Conservation (phyloP, 2,888 invertebrate species). For the Nematopogon swammerdamellus region DNA sequence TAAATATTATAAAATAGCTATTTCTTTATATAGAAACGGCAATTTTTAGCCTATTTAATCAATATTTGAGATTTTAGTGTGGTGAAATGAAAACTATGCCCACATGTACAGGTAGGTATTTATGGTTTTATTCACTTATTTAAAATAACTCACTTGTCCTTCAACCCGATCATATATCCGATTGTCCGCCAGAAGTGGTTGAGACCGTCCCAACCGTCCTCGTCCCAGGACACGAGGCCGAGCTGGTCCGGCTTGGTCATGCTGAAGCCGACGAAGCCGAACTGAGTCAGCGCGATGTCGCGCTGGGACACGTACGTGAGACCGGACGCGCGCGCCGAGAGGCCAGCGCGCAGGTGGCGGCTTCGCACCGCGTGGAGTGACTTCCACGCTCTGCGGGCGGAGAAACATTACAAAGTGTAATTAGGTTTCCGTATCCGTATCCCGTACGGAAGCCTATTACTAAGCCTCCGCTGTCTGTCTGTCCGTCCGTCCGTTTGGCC, state of each 20-base stretch:
- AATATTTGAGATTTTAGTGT: too few species aligned
- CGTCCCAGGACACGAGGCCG: slow-evolving; percentile 58
- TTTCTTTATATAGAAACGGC: too few species aligned
- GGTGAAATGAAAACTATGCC: too few species aligned
- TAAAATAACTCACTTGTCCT: slow-evolving; percentile 60
- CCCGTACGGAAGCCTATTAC: too few species aligned
- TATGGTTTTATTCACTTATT: too few species aligned
- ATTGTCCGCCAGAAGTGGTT: slow-evolving; percentile 83
- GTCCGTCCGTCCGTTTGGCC: too few species aligned
- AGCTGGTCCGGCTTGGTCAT: slow-evolving; percentile 61
- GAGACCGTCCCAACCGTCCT: slow-evolving; percentile 69
- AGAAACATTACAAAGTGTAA: slow-evolving; percentile 1
- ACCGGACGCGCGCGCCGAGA: slow-evolving; percentile 34
- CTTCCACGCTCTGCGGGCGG: slow-evolving; percentile 57
- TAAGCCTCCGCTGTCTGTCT: too few species aligned
- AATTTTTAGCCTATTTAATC: background rate
- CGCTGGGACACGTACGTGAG: slow-evolving; percentile 68
- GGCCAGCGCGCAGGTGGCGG: slow-evolving; percentile 63
- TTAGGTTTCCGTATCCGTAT: too few species aligned
- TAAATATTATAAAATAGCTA: too few species aligned
- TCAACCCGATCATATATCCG: slow-evolving; percentile 77
- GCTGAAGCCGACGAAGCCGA: slow-evolving; percentile 79
- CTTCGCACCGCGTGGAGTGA: slow-evolving; percentile 65
- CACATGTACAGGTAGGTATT: too few species aligned
- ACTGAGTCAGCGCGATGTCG: slow-evolving; percentile 83